Evolutionary conservation across 2,113 vertebrate genomes (phyloP), one percentile per base, ranked within the genome.

Genomic region (Eretmodus cyanostictus): DNA sequence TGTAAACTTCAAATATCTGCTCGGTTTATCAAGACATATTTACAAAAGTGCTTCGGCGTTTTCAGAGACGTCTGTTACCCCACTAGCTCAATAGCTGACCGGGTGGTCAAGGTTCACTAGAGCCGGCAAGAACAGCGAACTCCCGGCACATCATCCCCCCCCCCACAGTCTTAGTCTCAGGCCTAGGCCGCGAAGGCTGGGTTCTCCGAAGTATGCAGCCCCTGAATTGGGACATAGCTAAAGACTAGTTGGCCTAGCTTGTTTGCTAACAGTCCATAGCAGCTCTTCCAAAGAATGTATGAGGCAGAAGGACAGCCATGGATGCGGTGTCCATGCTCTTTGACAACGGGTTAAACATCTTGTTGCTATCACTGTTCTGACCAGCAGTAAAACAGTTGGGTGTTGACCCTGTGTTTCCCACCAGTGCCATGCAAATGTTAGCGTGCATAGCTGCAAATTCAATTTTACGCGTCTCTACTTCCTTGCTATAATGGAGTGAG

Each of bases 31-130:
- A 63, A 63, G 59, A 63, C 17, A 63, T 7, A 63, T 63, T 36
- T 63, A 19, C 31, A 63, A 36, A 63, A 63, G 31, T 11, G 31
- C 0, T 11, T 11, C 0, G 1, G 11, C 0, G 9, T 63, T 63
- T 63, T 63, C 59, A 7, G 59, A 63, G 59, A 63, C 1, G 0
- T 36, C 31, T 7, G 6, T 63, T 36, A 63, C 31, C 59, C 6
- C 31, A 63, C 54, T 3, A 55, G 22, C 54, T 14, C 16, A 19
- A 63, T 63, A 63, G 59, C 29, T 63, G 29, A 19, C 6, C 6
- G 9, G 9, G 29, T 34, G 29, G 59, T 19, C 59, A 34, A 34
- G 2, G 8, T 5, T 61, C 27, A 61, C 57, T 61, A 31, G 14
- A 61, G 59, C 9, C 4, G 3, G 29, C 29, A 11, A 34, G 59